Base-by-base conservation (phyloP, 1,140 invertebrate genomes). In the Scaptomyza pallida region DNA sequence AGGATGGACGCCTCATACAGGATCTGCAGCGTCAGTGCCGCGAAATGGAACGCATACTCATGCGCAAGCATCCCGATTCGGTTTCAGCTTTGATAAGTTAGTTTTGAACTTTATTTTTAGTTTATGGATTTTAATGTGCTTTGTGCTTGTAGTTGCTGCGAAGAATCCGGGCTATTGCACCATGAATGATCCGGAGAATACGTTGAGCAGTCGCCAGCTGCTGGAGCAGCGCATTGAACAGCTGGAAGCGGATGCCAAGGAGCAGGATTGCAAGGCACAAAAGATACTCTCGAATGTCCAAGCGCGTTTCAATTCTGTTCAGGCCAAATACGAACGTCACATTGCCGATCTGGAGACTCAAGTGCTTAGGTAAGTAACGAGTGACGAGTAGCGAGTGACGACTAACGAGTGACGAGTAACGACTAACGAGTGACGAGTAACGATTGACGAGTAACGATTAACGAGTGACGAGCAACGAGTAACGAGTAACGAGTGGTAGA, bases 31-130 rank as follows among this genome's bases (percentile, higher is more conserved):
- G 95, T n/a, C 95, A 96, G 89, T 94, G 95, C 3, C 95, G 95
- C 47, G 95, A 96, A 91, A 96, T 96, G 95, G 95, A 96, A 75
- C 92, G 95, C 68, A 96, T 96, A 62, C 92, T 96, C 2, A 94
- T 94, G 77, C 92, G 95, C 59, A 96, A 96, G 88, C 95, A 96
- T 92, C 95, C 95, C 0, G 95, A 96, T 89, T 96, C 95, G 0
- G 95, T 96, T 0, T 95, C 95, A 0, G 95, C 95, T 4, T 91
- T 96, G 10, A 95, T 96, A 74, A 94, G 93, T 93, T 74, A 59
- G 74, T 37, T 2, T 23, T 26, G 2, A 26, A 5, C 23, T 26
- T 6, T 4, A 26, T 26, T n/a, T n/a, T n/a, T n/a, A n/a, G n/a
- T n/a, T n/a, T n/a, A 26, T 23, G 21, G 3, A 5, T 4, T 9